phyloP scores from a whole-genome alignment of 2,797 vertebrate genomes.

The Crypturellus tataupa region DNA sequence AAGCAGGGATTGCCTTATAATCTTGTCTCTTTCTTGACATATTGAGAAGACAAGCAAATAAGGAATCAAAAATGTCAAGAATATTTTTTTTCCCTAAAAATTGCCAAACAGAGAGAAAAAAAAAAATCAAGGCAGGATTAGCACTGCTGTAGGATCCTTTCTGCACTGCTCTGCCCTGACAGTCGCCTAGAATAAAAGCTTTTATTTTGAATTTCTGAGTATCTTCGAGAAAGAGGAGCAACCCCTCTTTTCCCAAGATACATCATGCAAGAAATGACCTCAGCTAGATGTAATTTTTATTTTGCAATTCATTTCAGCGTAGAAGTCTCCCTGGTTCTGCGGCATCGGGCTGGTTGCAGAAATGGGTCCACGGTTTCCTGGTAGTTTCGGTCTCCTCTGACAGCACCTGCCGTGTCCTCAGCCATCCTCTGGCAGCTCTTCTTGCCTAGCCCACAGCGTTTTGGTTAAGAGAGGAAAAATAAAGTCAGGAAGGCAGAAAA shows the following conservation, averaged over 20 bases:
- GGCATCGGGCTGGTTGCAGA: not conserved
- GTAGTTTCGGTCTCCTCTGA: not conserved
- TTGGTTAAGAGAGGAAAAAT: constrained; percentile 19
- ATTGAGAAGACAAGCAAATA: constrained; percentile 54
- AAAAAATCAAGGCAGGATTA: constrained; percentile 14
- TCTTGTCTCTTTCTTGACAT: constrained; percentile 38
- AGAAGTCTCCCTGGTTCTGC: constrained; percentile 44
- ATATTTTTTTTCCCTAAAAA: not conserved
- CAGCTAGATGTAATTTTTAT: constrained; percentile 55
- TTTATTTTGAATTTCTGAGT: constrained; percentile 56
- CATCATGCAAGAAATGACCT: constrained; percentile 58
- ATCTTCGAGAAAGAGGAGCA: constrained; percentile 30
- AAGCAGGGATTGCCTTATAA: constrained; percentile 23
- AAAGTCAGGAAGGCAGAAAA: not conserved
- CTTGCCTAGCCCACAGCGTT: not conserved
- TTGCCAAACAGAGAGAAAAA: constrained; percentile 4
- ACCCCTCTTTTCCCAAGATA: constrained; percentile 44
- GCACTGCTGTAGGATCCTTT: rapidly evolving
- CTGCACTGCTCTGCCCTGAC: not conserved
- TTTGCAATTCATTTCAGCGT: constrained; percentile 60
- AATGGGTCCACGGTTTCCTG: not conserved
- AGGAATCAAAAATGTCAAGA: constrained; percentile 57
- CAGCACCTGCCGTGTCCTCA: constrained; percentile 35
- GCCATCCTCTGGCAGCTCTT: constrained; percentile 41
- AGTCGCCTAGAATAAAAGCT: constrained; percentile 1